These are phyloP conservation scores for Sebastes matsubarae DNA, from an alignment of 2,797 vertebrate species.

Conservation along the genomic window DNA sequence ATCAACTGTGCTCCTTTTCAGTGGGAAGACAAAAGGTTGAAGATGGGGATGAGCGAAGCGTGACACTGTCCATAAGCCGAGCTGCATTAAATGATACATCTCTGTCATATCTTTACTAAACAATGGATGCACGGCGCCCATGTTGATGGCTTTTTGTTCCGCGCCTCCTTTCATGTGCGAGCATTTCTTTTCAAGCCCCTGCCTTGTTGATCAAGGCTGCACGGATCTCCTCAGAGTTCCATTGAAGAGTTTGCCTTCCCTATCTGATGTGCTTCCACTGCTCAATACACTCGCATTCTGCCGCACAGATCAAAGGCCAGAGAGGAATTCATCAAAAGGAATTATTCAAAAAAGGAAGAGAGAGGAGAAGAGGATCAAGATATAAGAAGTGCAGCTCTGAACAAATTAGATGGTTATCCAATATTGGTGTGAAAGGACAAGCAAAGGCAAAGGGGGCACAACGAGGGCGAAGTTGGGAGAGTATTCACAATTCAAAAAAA, in stretches of 20 bases:
- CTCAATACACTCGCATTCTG: slow-evolving; percentile 28
- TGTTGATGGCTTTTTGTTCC: slow-evolving; percentile 19
- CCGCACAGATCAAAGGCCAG: slow-evolving; percentile 60
- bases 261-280: slow-evolving; percentile 35
- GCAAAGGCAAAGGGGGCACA: slow-evolving; percentile 9
- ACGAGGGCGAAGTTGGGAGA: background rate
- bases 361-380: slow-evolving; percentile 13
- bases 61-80: background rate
- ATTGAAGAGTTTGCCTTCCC: slow-evolving; percentile 26
- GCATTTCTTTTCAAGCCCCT: slow-evolving; percentile 21
- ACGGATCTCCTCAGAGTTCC: background rate
- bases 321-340: slow-evolving; percentile 63
- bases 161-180: slow-evolving; percentile 3
- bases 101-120: slow-evolving; percentile 21
- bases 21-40: slow-evolving; percentile 1
- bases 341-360: slow-evolving; percentile 44
- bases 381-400: slow-evolving; percentile 38
- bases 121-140: background rate
- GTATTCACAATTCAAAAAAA: background rate
- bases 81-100: slow-evolving; percentile 14
- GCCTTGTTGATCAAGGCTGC: slow-evolving; percentile 41
- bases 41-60: background rate
- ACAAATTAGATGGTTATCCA: slow-evolving; percentile 60
- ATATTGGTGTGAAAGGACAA: slow-evolving; percentile 27
- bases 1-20: background rate